phyloP scores from a whole-genome alignment of 53 echinoderm and acorn worm species.

The Echinarachnius parma region DNA sequence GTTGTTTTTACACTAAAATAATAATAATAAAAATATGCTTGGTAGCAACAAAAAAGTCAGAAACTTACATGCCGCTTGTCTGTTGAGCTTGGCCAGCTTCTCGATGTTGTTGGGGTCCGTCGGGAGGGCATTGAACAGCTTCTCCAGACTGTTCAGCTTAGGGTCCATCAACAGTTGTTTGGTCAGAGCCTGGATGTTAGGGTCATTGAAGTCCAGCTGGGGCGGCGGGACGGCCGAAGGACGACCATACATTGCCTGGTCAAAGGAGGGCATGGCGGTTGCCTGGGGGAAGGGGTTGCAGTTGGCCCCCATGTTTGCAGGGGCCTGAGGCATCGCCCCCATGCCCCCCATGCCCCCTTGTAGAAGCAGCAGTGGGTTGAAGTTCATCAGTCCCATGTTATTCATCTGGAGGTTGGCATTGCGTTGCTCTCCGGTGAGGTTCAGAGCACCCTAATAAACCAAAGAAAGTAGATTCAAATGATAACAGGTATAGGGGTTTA shows the following conservation, averaged over 20 bases:
- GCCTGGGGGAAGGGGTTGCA: slow-evolving; percentile 1
- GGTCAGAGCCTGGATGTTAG: slow-evolving; percentile 42
- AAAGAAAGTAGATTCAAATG: background rate
- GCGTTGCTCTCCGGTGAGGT: slow-evolving; percentile 14
- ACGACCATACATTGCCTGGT: slow-evolving; percentile 41
- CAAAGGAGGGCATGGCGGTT: background rate
- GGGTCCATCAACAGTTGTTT: slow-evolving; percentile 55
- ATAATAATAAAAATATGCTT: no score
- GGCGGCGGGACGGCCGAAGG: background rate
- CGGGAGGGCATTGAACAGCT: slow-evolving; percentile 59
- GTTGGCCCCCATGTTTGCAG: background rate
- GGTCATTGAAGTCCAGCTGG: slow-evolving; percentile 29
- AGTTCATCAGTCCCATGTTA: background rate
- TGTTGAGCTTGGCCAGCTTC: slow-evolving; percentile 81
- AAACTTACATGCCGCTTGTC: slow-evolving; percentile 91
- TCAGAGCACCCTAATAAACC: slow-evolving; percentile 23
- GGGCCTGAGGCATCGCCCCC: background rate
- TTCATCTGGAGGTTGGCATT: slow-evolving; percentile 4
- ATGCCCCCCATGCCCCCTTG: background rate
- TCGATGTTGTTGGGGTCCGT: slow-evolving; percentile 87
- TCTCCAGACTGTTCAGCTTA: slow-evolving; percentile 52
- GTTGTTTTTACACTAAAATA: no score
- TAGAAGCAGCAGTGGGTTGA: background rate
- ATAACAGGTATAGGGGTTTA: no score
- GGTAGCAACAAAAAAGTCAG: no score